Conservation (phyloP, 2,797 vertebrate species). For the Oreonectes daqikongensis region DNA sequence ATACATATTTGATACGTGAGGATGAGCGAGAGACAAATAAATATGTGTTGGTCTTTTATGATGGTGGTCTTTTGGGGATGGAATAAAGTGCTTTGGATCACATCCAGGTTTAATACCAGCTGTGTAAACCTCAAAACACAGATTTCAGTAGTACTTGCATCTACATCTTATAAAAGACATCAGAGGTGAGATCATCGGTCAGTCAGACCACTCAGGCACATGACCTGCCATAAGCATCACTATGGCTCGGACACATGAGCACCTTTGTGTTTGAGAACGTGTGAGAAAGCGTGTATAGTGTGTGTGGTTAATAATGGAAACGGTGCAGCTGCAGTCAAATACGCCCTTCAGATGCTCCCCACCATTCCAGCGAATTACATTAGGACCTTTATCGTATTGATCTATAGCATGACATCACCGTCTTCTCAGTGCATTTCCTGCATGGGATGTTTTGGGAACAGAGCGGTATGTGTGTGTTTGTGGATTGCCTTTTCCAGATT, state of each 20-base stretch:
- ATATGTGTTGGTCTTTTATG: neutral
- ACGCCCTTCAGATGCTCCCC: constrained; percentile 12
- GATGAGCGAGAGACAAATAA: neutral
- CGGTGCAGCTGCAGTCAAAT: constrained; percentile 28
- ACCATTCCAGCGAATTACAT: constrained; percentile 43
- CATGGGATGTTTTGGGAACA: constrained; percentile 40
- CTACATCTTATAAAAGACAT: neutral
- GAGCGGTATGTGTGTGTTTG: neutral
- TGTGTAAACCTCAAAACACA: neutral
- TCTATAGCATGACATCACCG: constrained; percentile 53
- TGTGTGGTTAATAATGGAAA: constrained; percentile 19
- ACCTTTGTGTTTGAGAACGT: neutral
- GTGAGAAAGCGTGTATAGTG: constrained; percentile 1
- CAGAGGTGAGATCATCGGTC: constrained; percentile 22
- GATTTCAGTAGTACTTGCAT: neutral
- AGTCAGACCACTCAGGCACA: constrained; percentile 5
- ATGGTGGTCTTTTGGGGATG: neutral
- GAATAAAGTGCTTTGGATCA: constrained; percentile 15
- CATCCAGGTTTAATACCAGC: constrained; percentile 4
- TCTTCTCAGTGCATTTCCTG: constrained; percentile 42
- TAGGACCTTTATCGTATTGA: constrained; percentile 48
- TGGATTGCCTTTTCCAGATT: constrained; percentile 26
- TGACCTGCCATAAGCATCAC: neutral
- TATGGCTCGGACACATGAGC: neutral
- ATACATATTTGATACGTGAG: neutral